These are phyloP conservation scores for Caenorhabditis remanei DNA, from an alignment of 1,140 invertebrate genomes.

Conservation along the genomic window DNA sequence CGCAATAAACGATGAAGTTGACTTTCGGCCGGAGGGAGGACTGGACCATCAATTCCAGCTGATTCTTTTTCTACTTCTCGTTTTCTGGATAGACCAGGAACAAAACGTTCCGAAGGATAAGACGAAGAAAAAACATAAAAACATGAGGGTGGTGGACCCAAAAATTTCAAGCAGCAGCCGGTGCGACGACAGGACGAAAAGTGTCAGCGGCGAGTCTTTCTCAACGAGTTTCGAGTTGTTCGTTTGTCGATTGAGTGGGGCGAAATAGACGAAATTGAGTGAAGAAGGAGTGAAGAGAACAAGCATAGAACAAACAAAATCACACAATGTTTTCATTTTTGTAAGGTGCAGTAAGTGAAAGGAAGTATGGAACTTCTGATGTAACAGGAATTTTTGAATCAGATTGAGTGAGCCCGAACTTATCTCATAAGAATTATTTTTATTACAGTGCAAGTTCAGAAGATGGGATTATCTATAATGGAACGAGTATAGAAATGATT, in stretches of 20 bases:
- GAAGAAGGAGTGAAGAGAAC: background rate
- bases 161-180: constrained; percentile 32
- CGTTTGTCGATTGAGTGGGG: constrained; percentile 13
- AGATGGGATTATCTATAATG: too few relatives aligned
- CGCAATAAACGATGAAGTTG: constrained; percentile 12
- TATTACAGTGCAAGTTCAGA: too few relatives aligned
- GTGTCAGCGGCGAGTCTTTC: constrained; percentile 44
- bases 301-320: constrained; percentile 38
- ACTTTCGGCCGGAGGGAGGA: constrained; percentile 18
- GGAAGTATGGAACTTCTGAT: background rate
- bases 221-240: constrained; percentile 41
- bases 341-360: background rate
- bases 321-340: background rate
- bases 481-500: too few relatives aligned
- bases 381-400: background rate
- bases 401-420: too few relatives aligned
- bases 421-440: too few relatives aligned
- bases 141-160: constrained; percentile 41
- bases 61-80: background rate
- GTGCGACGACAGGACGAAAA: constrained; percentile 27
- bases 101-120: background rate
- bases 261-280: background rate
- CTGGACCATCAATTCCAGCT: background rate
- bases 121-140: constrained; percentile 24
- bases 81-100: constrained; percentile 20